phyloP scores from a whole-genome alignment of 2,888 invertebrate species.

The Acanthacorydalis orientalis region DNA sequence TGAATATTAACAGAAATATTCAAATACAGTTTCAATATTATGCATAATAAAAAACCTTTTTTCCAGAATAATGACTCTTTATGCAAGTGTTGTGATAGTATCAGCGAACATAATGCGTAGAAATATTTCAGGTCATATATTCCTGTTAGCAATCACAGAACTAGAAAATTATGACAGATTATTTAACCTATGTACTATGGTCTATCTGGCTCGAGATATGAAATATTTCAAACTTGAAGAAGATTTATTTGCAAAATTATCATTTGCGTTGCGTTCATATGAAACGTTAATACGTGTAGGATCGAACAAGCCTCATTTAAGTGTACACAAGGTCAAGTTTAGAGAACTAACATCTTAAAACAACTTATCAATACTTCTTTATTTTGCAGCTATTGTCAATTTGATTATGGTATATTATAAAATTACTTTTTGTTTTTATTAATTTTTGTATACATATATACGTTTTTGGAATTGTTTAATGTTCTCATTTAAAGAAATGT shows the following conservation, averaged over 20 bases:
- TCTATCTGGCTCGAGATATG: constrained; percentile 33
- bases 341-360: too few relatives aligned
- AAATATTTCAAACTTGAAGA: constrained; percentile 40
- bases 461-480: too few relatives aligned
- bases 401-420: too few relatives aligned
- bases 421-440: too few relatives aligned
- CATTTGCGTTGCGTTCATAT: constrained; percentile 44
- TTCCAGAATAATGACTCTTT: constrained; percentile 48
- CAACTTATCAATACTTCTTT: too few relatives aligned
- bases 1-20: constrained; percentile 17
- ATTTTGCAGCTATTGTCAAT: too few relatives aligned
- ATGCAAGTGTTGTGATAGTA: constrained; percentile 44
- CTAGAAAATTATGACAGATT: constrained; percentile 18
- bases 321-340: too few relatives aligned
- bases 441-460: too few relatives aligned
- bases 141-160: constrained; percentile 17
- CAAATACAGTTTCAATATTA: too few relatives aligned
- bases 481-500: too few relatives aligned
- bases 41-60: too few relatives aligned
- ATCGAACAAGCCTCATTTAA: too few relatives aligned
- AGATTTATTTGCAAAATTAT: constrained; percentile 42
- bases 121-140: constrained; percentile 18
- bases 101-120: constrained; percentile 37
- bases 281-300: constrained; percentile 16
- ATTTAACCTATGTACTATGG: constrained; percentile 16